Evolutionary conservation across 2,797 vertebrate species (phyloP), one percentile per base, ranked within the genome.

Genomic region (Chromis chromis): DNA sequence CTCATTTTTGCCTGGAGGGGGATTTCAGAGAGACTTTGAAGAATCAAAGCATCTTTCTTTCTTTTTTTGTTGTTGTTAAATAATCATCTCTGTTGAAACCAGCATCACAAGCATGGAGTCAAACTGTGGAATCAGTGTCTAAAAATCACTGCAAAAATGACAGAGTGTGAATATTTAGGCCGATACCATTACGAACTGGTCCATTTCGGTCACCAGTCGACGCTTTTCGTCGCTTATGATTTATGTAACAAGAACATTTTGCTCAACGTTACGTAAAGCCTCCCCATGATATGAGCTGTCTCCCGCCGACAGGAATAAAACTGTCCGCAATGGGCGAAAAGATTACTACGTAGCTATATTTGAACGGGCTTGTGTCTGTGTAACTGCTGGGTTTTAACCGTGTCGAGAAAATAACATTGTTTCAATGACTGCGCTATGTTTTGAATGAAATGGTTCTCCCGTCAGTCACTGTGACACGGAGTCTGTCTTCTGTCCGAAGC

Each of bases 361-460:
- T 40, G 7, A 1, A 13, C 31, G 1, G 5, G 12, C 19, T 12
- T 5, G 31, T 31, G n/a, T 65, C 19, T 8, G 25, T 28, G 21
- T 40, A 42, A 62, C 28, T 22, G 31, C 27, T 49, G 14, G 40
- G 11, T 64, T 55, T 67, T 46, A 16, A 39, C n/a, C 50, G 50
- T 40, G 53, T 78, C 63, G 63, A 59, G 24, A 78, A 66, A 84
- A 81, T 17, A 74, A 78, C 46, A 55, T 19, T 36, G 65, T 74
- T 80, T 88, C 44, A 84, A 82, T 82, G 76, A 78, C 81, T 76
- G 79, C 62, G 72, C 64, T 86, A 36, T 75, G 77, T 91, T 94
- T 91, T 94, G 93, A 95, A 94, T 94, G 92, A 91, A 92, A 90
- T 70, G 67, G 59, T 76, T 87, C 78, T 50, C 53, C 80, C 85